Evolutionary conservation across 2,797 vertebrate genomes (phyloP).

Genomic region (Steatocranus sp.): DNA sequence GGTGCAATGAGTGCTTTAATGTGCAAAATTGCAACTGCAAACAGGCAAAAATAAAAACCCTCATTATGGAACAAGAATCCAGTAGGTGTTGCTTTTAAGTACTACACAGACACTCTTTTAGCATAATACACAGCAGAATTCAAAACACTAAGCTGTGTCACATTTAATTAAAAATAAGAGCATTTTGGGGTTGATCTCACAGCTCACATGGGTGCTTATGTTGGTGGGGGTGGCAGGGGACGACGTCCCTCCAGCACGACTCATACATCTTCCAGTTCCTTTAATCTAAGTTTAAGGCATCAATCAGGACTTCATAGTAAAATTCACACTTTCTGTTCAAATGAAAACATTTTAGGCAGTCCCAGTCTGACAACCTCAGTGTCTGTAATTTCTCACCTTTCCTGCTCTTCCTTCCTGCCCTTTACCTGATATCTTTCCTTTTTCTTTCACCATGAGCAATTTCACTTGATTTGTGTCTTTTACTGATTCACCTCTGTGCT

Average conservation of each 20-base stretch:
- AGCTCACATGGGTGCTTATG: neutral
- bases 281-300: conserved; percentile 25
- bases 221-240: neutral
- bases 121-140: neutral
- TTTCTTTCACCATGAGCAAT: conserved; percentile 7
- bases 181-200: neutral
- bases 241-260: neutral
- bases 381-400: neutral
- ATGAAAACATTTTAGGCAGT: neutral
- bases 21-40: neutral
- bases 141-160: neutral
- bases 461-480: conserved; percentile 40
- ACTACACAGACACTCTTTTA: neutral
- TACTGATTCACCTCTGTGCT: neutral
- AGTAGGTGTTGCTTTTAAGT: neutral
- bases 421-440: neutral
- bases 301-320: conserved; percentile 12
- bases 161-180: conserved; percentile 14
- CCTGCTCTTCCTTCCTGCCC: neutral
- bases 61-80: neutral
- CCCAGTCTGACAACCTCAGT: neutral
- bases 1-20: neutral
- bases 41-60: neutral
- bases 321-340: neutral
- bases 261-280: conserved; percentile 4